Evolutionary conservation across 2,888 invertebrate species (phyloP).

Genomic region (Andrena haemorrhoa): DNA sequence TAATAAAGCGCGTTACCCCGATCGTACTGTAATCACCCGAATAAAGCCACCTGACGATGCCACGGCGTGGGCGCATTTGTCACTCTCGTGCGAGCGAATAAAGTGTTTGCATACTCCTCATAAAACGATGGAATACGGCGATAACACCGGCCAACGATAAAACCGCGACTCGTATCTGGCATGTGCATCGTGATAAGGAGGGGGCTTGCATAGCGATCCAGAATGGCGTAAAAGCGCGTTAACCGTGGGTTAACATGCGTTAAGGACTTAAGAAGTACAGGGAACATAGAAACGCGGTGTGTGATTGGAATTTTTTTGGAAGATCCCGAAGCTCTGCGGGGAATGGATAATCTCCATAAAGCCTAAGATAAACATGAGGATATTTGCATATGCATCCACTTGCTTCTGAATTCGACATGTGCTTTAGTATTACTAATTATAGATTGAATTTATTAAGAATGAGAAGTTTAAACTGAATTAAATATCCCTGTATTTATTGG

Average conservation of each 20-base stretch:
- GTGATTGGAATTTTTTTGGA: no score
- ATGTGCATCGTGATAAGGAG: slow-evolving; percentile 37
- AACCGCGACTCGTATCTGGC: slow-evolving; percentile 35
- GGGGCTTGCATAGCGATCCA: slow-evolving; percentile 30
- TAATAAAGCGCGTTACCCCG: slow-evolving; percentile 69
- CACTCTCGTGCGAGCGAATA: slow-evolving; percentile 52
- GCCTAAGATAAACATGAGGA: no score
- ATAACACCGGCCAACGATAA: slow-evolving; percentile 48
- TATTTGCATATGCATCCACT: no score
- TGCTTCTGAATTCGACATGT: no score
- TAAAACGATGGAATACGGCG: slow-evolving; percentile 45
- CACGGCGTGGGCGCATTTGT: slow-evolving; percentile 59
- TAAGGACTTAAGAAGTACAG: background rate
- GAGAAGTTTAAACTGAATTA: no score
- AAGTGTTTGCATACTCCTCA: slow-evolving; percentile 51
- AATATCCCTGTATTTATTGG: no score
- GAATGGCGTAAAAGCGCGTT: slow-evolving; percentile 43
- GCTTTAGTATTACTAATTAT: no score
- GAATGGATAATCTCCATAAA: no score
- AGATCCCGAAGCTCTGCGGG: no score
- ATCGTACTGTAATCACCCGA: slow-evolving; percentile 63
- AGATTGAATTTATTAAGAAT: no score
- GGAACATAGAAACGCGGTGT: no score
- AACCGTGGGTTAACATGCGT: slow-evolving; percentile 21
- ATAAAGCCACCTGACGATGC: slow-evolving; percentile 63